Conservation (phyloP, 1,140 invertebrate genomes). For the Drosophila bifasciata region DNA sequence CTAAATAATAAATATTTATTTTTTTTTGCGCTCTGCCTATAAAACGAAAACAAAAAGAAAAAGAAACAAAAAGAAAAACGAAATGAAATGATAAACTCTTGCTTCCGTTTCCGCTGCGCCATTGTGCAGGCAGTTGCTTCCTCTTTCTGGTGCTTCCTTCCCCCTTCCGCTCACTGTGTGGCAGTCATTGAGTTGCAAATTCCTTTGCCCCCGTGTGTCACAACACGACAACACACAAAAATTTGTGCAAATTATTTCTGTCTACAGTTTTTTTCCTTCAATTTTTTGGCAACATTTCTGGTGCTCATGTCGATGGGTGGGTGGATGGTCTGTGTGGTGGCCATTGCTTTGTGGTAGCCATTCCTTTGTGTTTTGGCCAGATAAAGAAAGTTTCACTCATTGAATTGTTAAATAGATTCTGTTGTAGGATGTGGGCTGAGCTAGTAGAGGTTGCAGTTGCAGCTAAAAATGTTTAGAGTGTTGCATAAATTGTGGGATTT, state of each 20-base stretch:
- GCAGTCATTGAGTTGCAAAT: slow-evolving; percentile 53
- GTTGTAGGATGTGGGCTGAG: neutral
- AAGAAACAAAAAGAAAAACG: slow-evolving; percentile 21
- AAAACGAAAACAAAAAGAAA: slow-evolving; percentile 29
- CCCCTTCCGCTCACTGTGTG: neutral
- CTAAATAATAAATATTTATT: slow-evolving; percentile 23
- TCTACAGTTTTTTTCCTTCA: slow-evolving; percentile 15
- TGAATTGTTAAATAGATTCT: slow-evolving; percentile 9
- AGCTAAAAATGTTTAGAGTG: too few species aligned
- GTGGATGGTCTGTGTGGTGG: slow-evolving; percentile 23
- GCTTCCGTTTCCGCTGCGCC: slow-evolving; percentile 83
- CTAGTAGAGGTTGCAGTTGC: too few species aligned
- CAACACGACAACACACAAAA: slow-evolving; percentile 22
- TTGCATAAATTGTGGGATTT: too few species aligned
- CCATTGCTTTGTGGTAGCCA: slow-evolving; percentile 13
- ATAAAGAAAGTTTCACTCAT: slow-evolving; percentile 3
- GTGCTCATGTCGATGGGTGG: slow-evolving; percentile 10
- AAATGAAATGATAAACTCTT: slow-evolving; percentile 69
- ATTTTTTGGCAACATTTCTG: slow-evolving; percentile 27
- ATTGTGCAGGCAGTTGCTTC: slow-evolving; percentile 71
- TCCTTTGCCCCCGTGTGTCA: slow-evolving; percentile 35
- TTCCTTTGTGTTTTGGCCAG: slow-evolving; percentile 19
- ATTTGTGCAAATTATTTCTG: slow-evolving; percentile 39
- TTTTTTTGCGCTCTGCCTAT: slow-evolving; percentile 13
- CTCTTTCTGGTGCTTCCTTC: slow-evolving; percentile 30